Evolutionary conservation across 2,888 invertebrate species (phyloP).

Genomic region (Subacronicta megacephala): DNA sequence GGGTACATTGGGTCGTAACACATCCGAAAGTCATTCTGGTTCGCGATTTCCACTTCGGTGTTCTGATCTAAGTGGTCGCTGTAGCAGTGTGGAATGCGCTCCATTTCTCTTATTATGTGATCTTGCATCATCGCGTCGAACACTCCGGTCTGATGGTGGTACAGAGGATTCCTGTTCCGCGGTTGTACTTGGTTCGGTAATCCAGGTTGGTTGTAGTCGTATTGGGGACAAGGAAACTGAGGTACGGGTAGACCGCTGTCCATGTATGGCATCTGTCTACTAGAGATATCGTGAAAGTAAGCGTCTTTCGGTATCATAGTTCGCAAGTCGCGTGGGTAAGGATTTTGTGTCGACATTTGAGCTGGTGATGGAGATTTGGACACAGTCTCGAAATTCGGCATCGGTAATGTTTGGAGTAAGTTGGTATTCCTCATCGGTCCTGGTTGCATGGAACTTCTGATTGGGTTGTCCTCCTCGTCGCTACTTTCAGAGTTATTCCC

Average conservation of each 20-base stretch:
- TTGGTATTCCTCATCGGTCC: constrained; percentile 90
- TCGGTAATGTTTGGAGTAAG: constrained; percentile 84
- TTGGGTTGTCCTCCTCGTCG: constrained; percentile 88
- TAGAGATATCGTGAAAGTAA: constrained; percentile 90
- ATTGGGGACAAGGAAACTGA: constrained; percentile 72
- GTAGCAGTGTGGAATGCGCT: constrained; percentile 86
- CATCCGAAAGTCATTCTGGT: constrained; percentile 82
- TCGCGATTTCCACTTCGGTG: constrained; percentile 85
- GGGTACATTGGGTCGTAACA: constrained; percentile 77
- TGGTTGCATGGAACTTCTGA: constrained; percentile 81
- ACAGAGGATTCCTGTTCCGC: constrained; percentile 82
- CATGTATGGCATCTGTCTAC: constrained; percentile 82
- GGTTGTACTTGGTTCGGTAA: constrained; percentile 75
- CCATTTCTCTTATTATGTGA: constrained; percentile 86
- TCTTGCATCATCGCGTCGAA: constrained; percentile 89
- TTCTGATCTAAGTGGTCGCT: constrained; percentile 84
- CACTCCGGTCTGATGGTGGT: constrained; percentile 82
- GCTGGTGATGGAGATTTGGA: constrained; percentile 83
- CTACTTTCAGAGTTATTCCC: constrained; percentile 89
- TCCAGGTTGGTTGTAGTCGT: constrained; percentile 77
- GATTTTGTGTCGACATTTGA: constrained; percentile 61
- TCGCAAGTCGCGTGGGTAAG: constrained; percentile 69
- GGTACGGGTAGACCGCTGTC: constrained; percentile 73
- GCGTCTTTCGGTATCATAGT: constrained; percentile 90
- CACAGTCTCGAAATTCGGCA: constrained; percentile 90